Evolutionary conservation across 2,888 invertebrate species (phyloP), one percentile per base, ranked within the genome.

Genomic region (Fissipunctia ypsillon): DNA sequence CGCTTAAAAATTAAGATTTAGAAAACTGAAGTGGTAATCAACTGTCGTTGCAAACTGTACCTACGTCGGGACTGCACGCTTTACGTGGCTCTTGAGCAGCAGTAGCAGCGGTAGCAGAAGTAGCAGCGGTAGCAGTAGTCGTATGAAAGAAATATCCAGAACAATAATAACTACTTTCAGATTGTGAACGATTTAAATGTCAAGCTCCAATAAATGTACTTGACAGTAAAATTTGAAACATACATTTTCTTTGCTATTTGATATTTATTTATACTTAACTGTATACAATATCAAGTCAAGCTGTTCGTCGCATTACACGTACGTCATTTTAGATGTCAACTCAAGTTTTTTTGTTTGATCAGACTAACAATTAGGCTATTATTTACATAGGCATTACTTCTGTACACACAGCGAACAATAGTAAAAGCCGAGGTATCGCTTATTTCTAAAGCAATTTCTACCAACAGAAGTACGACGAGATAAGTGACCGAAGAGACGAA

Each of bases 151-250:
- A 59, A 14, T 56, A 54, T 60, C 16, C 31, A 22, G 16, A 50
- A 45, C 19, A 76, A 60, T 50, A 45, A 65, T 50, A 45, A 61
- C 41, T 28, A 54, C 14, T 31, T 64, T 50, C 35, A 52, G 14
- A 48, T 16, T 38, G 31, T 16, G 35, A 54, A 52, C 59, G 9
- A 54, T 48, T 35, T 7, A 35, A 74, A 73, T 74, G 54, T 31
- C 35, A 65, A 65, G 25, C 31, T 35, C 57, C 41, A 14, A 25
- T 38, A 38, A n/a, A 48, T 10, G 3, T 45, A 67, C 31, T 64
- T 60, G 75, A 66, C 31, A n/a, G 65, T 76, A 14, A 22, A 25
- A 50, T 79, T 57, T n/a, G 35, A 59, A 78, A 79, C 9, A 50
- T 43, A 1, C 9, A 38, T 38, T 38, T 72, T 45, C 5, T 41